phyloP scores from a whole-genome alignment of 1,140 invertebrate genomes.

The Drosophila prosaltans region DNA sequence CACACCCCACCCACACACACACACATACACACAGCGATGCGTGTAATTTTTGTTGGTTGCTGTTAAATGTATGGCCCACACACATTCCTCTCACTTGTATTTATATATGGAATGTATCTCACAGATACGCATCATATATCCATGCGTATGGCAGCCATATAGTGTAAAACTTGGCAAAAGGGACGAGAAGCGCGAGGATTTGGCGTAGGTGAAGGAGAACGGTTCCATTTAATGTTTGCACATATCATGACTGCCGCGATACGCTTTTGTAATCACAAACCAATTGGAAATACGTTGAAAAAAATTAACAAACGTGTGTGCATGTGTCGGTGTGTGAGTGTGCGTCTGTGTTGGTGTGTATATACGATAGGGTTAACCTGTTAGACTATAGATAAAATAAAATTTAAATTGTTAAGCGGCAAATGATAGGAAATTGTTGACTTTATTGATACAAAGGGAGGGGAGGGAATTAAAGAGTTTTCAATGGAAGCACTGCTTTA shows the following conservation, averaged over 20 bases:
- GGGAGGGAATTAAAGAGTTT: background rate
- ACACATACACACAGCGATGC: conserved; percentile 43
- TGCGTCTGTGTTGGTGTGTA: conserved; percentile 46
- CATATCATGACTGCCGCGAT: conserved; percentile 74
- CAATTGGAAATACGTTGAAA: conserved; percentile 69
- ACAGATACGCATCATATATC: conserved; percentile 80
- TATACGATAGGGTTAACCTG: conserved; percentile 8
- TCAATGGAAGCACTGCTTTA: too few relatives aligned
- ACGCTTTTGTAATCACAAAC: conserved; percentile 79
- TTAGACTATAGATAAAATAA: conserved; percentile 18
- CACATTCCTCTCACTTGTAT: conserved; percentile 54
- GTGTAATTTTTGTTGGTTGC: conserved; percentile 70
- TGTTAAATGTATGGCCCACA: conserved; percentile 41
- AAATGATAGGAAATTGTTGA: conserved; percentile 3
- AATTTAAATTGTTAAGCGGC: conserved; percentile 1
- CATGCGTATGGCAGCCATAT: conserved; percentile 53
- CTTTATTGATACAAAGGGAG: background rate
- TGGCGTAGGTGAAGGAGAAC: conserved; percentile 15
- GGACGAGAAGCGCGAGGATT: background rate
- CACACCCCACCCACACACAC: conserved; percentile 40
- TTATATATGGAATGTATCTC: conserved; percentile 78
- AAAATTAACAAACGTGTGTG: conserved; percentile 44
- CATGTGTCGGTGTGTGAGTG: conserved; percentile 5
- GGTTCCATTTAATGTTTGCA: conserved; percentile 78
- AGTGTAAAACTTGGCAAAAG: conserved; percentile 1